Percentiles rank a stretch among this genome's conserved stretches.
phyloP scores from a whole-genome alignment of 1,140 invertebrate species.

The Conus betulinus region DNA sequence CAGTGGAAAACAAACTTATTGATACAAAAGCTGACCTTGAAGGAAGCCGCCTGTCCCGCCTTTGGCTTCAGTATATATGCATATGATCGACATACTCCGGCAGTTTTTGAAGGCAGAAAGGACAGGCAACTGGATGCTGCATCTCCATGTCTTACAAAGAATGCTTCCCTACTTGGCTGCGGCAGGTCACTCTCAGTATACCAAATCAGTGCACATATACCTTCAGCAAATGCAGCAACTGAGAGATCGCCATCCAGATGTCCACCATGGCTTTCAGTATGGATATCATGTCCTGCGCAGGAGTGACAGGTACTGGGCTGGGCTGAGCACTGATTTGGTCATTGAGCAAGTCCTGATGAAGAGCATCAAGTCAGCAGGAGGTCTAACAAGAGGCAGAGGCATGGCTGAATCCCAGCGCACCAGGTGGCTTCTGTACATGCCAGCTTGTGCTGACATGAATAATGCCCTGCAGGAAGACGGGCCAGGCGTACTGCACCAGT shows the following conservation, averaged over 20 bases:
- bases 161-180: constrained; percentile 69
- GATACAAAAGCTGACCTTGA: too few relatives aligned
- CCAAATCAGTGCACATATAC: constrained; percentile 75
- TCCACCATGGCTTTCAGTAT: background rate
- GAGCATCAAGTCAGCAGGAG: too few relatives aligned
- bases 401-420: too few relatives aligned
- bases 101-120: constrained; percentile 52
- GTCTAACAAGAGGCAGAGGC: too few relatives aligned
- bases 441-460: too few relatives aligned
- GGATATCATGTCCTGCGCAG: constrained; percentile 20
- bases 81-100: constrained; percentile 37
- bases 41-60: background rate
- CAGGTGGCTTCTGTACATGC: too few relatives aligned
- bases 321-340: background rate
- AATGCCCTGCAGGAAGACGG: too few relatives aligned
- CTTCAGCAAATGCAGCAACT: constrained; percentile 74
- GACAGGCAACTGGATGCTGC: constrained; percentile 49
- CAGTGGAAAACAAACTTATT: background rate
- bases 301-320: constrained; percentile 16
- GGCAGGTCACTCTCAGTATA: constrained; percentile 74
- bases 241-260: constrained; percentile 32
- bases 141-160: constrained; percentile 52
- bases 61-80: constrained; percentile 52
- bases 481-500: too few relatives aligned
- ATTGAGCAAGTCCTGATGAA: background rate